Evolutionary conservation across 2,113 vertebrate species (phyloP).

Genomic region (Lepidothrix coronata): DNA sequence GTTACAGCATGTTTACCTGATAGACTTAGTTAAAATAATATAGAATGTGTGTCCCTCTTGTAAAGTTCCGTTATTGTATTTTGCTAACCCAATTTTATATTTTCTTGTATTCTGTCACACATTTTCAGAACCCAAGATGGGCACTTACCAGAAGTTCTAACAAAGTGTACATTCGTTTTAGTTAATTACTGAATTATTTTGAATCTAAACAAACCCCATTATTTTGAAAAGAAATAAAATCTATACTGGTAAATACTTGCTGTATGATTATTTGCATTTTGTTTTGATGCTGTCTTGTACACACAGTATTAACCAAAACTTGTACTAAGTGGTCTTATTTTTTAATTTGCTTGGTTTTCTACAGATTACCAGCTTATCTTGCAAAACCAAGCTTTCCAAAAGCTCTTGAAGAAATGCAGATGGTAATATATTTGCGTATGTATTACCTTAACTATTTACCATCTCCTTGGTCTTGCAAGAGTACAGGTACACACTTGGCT

Average conservation of each 20-base stretch:
- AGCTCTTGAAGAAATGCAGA: neutral
- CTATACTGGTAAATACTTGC: slow-evolving; percentile 62
- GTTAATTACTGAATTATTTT: slow-evolving; percentile 63
- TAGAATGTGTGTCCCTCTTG: neutral
- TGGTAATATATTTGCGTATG: neutral
- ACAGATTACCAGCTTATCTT: neutral
- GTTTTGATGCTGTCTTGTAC: neutral
- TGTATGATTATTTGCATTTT: slow-evolving; percentile 27
- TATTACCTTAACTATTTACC: neutral
- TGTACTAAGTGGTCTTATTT: neutral
- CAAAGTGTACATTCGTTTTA: slow-evolving; percentile 59
- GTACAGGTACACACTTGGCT: neutral
- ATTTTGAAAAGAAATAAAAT: slow-evolving; percentile 78
- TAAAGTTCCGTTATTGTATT: slow-evolving; percentile 12
- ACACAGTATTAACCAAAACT: neutral
- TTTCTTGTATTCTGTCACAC: slow-evolving; percentile 65
- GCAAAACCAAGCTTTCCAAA: neutral
- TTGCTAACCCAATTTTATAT: slow-evolving; percentile 66
- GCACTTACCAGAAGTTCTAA: slow-evolving; percentile 56
- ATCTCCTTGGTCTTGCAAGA: neutral
- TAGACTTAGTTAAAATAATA: slow-evolving; percentile 28
- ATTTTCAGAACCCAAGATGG: slow-evolving; percentile 61
- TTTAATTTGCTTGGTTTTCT: neutral
- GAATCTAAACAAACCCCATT: slow-evolving; percentile 55
- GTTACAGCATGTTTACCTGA: slow-evolving; percentile 44